Percentiles rank a stretch among this genome's conserved stretches.
These are phyloP conservation scores for Aphelenchoides besseyi DNA, from an alignment of 1,140 invertebrate genomes.

Conservation along the genomic window DNA sequence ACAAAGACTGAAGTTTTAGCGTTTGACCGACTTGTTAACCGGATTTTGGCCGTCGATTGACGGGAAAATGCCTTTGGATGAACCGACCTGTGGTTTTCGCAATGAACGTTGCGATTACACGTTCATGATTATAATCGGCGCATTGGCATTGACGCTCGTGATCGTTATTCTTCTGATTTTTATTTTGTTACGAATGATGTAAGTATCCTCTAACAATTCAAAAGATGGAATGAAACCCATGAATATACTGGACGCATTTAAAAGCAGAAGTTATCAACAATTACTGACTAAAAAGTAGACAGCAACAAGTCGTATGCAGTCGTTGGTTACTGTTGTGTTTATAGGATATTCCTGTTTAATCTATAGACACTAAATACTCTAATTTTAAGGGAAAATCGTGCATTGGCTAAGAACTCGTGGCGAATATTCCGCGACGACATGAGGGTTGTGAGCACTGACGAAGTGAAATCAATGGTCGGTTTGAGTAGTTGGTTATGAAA, in stretches of 20 bases:
- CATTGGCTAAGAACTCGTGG: slow-evolving; percentile 56
- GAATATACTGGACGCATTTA: no score
- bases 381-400: slow-evolving; percentile 52
- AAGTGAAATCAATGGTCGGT: slow-evolving; percentile 60
- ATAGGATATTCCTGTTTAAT: slow-evolving; percentile 14
- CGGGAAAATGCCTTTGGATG: slow-evolving; percentile 33
- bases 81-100: slow-evolving; percentile 53
- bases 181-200: slow-evolving; percentile 49
- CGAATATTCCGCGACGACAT: slow-evolving; percentile 59
- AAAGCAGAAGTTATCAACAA: no score
- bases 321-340: background rate
- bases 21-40: slow-evolving; percentile 52
- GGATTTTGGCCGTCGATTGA: slow-evolving; percentile 58
- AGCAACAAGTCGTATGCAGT: background rate
- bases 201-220: no score
- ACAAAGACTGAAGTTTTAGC: background rate
- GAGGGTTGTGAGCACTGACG: slow-evolving; percentile 54
- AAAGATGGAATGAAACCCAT: no score
- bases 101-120: slow-evolving; percentile 61
- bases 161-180: slow-evolving; percentile 37
- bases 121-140: slow-evolving; percentile 48
- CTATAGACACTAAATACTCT: background rate
- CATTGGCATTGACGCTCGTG: slow-evolving; percentile 38
- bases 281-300: background rate
- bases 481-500: background rate